phyloP scores from a whole-genome alignment of 2,797 vertebrate genomes.

The Schizothorax lantsangensis region DNA sequence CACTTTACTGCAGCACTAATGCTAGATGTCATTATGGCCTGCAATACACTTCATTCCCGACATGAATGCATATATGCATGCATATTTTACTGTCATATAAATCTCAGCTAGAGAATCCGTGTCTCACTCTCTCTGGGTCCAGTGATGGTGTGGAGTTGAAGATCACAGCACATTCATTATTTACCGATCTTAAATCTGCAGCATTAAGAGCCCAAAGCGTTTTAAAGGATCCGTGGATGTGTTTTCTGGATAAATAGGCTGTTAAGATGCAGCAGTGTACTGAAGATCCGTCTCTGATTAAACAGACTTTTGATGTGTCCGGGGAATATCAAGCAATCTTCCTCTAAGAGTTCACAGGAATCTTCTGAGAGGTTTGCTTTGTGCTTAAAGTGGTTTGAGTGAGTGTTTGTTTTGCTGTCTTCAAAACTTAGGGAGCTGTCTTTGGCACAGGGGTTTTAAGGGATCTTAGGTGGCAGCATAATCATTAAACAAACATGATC shows the following conservation, averaged over 20 bases:
- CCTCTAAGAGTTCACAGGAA: neutral
- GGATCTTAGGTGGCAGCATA: neutral
- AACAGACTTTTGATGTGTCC: constrained; percentile 13
- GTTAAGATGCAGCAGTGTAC: constrained; percentile 5
- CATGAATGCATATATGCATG: neutral
- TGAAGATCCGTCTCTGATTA: constrained; percentile 18
- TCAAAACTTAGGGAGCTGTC: neutral
- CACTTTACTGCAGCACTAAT: neutral
- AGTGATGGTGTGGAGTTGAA: constrained; percentile 14
- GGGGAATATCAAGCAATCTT: neutral
- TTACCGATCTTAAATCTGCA: constrained; percentile 49
- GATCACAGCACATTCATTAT: constrained; percentile 47
- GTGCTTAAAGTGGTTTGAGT: neutral
- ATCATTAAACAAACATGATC: neutral
- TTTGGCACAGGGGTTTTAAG: neutral
- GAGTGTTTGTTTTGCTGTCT: neutral
- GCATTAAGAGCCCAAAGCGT: constrained; percentile 13
- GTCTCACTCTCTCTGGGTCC: constrained; percentile 12
- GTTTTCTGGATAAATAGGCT: constrained; percentile 30
- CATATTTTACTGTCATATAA: constrained; percentile 30
- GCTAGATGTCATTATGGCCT: constrained; percentile 12
- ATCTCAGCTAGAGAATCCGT: constrained; percentile 29
- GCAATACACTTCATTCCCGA: neutral
- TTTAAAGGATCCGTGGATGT: constrained; percentile 32
- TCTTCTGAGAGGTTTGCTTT: constrained; percentile 1